Base-by-base conservation (phyloP, 1,140 invertebrate genomes). In the Bombus consobrinus region DNA sequence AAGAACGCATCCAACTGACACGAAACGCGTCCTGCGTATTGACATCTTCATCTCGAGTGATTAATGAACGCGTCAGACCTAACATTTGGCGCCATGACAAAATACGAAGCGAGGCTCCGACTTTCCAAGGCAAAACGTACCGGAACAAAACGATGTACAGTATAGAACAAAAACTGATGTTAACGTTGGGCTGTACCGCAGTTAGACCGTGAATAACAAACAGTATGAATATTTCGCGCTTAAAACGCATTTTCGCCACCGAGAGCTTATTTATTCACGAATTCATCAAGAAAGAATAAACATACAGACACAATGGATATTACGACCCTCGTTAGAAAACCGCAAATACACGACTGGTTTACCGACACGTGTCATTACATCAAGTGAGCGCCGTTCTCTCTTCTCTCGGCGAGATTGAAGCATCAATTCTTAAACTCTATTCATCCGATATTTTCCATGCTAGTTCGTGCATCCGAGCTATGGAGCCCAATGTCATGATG, bases 381-480 rank as follows among this genome's bases (percentile, higher is more conserved):
- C 22, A 43, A 53, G 10, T 8, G 32, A 66, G 13, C n/a, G 15
- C 6, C 34, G 5, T 62, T 62, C 25, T 62, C 59, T n/a, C 59
- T n/a, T 28, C 39, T 41, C 28, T n/a, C 10, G 39, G 10, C 39
- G 12, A 68, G 25, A 79, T 80, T 53, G 64, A 47, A 80, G 25
- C 25, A 68, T 80, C 62, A 69, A 80, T 80, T 47, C 32, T 80
- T 80, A 80, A 80, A 80, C 37, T 47, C 62, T 37, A 53, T 68
- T 53, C 79, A 41, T 59, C 66, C 43, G 43, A 80, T 53, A 69
- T 81, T 72, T 41, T 47, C 47, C 39, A 57, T 68, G 41, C 57
- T 32, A 10, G 25, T 28, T 2, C 0, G 28, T 15, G 75, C 37
- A 64, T 78, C 75, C 59, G 28, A 59, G 34, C 32, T 80, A 53